Conservation (phyloP, 2,888 invertebrate genomes). For the Griposia aprilina region DNA sequence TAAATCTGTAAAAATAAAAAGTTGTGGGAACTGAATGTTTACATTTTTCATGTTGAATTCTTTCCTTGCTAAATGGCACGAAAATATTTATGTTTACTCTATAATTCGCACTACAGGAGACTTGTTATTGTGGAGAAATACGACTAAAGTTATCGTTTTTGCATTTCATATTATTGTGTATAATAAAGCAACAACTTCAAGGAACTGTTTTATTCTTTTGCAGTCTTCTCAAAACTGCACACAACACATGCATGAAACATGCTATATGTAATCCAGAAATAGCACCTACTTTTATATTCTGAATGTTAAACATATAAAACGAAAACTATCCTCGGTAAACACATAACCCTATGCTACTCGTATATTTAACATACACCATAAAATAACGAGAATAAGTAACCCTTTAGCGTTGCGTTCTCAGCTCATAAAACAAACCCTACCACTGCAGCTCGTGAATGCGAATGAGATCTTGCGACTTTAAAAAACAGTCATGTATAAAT, state of each 20-base stretch:
- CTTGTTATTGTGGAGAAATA: constrained; percentile 4
- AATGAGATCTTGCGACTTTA: constrained; percentile 57
- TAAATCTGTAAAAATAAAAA: constrained; percentile 26
- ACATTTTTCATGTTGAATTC: constrained; percentile 12
- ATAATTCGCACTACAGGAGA: constrained; percentile 7
- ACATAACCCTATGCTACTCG: constrained; percentile 16
- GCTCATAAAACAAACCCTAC: constrained; percentile 68
- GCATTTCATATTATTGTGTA: background rate
- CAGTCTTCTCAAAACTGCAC: background rate
- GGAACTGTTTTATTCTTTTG: background rate
- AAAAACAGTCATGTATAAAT: constrained; percentile 61
- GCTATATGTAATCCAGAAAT: background rate
- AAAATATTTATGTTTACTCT: constrained; percentile 29
- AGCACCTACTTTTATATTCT: background rate
- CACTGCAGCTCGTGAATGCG: constrained; percentile 56
- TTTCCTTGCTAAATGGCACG: constrained; percentile 19
- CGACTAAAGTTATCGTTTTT: constrained; percentile 2
- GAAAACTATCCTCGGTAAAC: background rate
- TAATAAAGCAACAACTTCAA: background rate
- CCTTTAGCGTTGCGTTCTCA: constrained; percentile 66
- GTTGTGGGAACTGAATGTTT: constrained; percentile 10
- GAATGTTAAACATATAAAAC: background rate
- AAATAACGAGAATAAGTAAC: constrained; percentile 63
- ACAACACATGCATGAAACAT: background rate
- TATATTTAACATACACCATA: constrained; percentile 37